Base-by-base conservation (phyloP, 2,888 invertebrate genomes). In the Epirrhoe tristata region DNA sequence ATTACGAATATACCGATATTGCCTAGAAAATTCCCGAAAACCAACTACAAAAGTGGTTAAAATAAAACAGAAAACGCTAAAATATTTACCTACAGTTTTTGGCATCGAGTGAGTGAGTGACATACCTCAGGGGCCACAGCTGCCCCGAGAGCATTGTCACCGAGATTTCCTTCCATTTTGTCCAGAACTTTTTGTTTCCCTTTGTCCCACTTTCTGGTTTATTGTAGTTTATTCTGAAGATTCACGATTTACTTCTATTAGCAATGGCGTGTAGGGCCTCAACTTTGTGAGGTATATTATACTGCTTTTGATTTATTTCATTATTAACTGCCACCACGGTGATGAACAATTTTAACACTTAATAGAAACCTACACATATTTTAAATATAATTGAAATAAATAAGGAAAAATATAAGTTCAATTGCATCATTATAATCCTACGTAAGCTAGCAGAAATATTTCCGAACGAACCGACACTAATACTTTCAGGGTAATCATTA, bases 11-110 rank as follows among this genome's bases (percentile, higher is more conserved):
- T n/a, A n/a, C n/a, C 32, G 32, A 6, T 6, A 32, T 3, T 6
- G 34, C 34, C 7, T 6, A 0, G 6, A 6, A 43, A 43, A 12
- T 12, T 10, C 12, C 48, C 6, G 17, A 51, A 48, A 32, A 24
- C 16, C 24, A 16, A 32, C 31, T 43, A 0, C 4, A 10, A 58
- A 53, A 39, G 16, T 16, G 48, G 36, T 10, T 34, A 32, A 57
- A 55, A 46, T 34, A 32, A 57, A 55, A 46, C 48, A 32, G 56
- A 24, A 24, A 24, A 24, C 24, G 31, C 58, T 66, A 31, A 63
- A 66, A 63, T 36, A 66, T 66, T 59, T 50, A 59, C 48, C 52
- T 17, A n/a, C 62, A 59, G 52, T 63, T 56, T 58, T 69, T 59
- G 17, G 36, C 24, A 14, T 50, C 32, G 8, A 34, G 10, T 50